Conservation (phyloP, 2,113 vertebrate species). For the Litocranius walleri region DNA sequence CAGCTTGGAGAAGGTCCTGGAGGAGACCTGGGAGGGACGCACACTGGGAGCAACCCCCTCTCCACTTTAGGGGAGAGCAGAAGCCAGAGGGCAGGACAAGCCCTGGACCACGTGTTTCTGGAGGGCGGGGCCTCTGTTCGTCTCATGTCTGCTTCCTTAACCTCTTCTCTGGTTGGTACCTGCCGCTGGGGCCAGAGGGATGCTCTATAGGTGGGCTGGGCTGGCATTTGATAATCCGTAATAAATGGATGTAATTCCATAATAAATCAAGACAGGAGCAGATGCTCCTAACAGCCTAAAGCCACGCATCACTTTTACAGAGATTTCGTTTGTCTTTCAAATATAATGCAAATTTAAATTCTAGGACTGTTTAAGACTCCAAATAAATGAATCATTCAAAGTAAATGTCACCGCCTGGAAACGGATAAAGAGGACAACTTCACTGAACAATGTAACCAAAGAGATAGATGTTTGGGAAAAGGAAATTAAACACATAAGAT, state of each 20-base stretch:
- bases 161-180: not conserved
- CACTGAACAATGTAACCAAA: conserved; percentile 42
- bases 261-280: not conserved
- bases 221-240: not conserved
- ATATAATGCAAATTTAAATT: conserved; percentile 51
- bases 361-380: conserved; percentile 37
- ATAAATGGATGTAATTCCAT: conserved; percentile 20
- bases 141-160: not conserved
- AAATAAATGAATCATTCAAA: conserved; percentile 58
- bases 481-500: conserved; percentile 61
- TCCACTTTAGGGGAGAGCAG: not conserved
- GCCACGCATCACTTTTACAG: conserved; percentile 22
- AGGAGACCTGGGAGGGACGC: not conserved
- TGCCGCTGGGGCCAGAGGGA: not conserved
- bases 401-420: conserved; percentile 56
- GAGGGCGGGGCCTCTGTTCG: not conserved
- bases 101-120: not conserved
- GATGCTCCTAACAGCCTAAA: not conserved
- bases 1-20: not conserved
- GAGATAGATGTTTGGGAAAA: conserved; percentile 48
- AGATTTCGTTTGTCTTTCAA: conserved; percentile 52
- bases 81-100: not conserved
- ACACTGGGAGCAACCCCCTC: not conserved
- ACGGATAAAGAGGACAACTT: conserved; percentile 43
- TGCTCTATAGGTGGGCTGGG: not conserved